phyloP scores from a whole-genome alignment of 2,113 vertebrate species.

The Coturnix japonica region DNA sequence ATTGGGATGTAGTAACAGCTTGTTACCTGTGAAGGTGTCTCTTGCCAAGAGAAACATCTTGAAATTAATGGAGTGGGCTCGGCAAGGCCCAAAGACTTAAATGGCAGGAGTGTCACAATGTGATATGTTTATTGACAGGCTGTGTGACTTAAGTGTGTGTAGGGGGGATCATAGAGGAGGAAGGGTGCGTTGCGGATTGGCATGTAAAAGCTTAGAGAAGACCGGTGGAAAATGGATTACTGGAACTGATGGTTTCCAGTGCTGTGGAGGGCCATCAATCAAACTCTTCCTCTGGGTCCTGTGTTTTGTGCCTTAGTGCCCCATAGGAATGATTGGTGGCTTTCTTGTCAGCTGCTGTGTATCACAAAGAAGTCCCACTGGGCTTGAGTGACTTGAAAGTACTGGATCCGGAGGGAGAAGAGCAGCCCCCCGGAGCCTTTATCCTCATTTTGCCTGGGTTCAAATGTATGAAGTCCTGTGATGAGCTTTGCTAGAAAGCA shows the following conservation, averaged over 20 bases:
- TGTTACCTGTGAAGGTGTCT: not conserved
- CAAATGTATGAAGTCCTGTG: not conserved
- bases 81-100: not conserved
- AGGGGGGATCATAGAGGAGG: not conserved
- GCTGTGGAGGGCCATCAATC: not conserved
- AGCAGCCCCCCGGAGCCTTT: not conserved
- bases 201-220: not conserved
- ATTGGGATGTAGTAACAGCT: not conserved
- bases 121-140: not conserved
- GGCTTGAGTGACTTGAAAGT: not conserved
- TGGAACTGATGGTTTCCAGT: not conserved
- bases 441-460: not conserved
- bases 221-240: not conserved
- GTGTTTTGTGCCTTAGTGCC: not conserved
- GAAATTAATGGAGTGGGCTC: not conserved
- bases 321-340: not conserved
- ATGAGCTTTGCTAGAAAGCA: conserved; percentile 29
- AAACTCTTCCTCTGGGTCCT: not conserved
- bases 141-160: not conserved
- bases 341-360: not conserved
- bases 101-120: not conserved
- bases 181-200: not conserved
- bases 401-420: not conserved
- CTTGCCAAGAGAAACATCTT: not conserved
- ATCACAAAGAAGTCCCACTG: not conserved